phyloP scores from a whole-genome alignment of 2,888 invertebrate genomes.

The Lissonota sp. region DNA sequence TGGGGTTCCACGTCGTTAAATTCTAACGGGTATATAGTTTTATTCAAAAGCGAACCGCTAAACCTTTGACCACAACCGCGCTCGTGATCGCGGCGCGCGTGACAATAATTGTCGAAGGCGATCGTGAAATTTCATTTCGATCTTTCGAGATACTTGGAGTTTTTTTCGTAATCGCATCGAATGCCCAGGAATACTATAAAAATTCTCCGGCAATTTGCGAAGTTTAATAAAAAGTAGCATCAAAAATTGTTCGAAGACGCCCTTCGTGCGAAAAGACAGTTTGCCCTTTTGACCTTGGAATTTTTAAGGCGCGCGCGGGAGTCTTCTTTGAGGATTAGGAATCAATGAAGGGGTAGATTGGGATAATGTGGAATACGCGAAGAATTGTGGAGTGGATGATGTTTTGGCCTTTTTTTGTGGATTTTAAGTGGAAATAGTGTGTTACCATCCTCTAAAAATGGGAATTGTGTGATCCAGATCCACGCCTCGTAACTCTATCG shows the following conservation, averaged over 20 bases:
- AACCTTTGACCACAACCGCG: slow-evolving; percentile 1
- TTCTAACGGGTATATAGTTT: slow-evolving; percentile 1
- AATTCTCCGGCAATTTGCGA: no score
- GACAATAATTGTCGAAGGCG: slow-evolving; percentile 1
- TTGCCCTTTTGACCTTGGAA: no score
- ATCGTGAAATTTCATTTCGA: slow-evolving; percentile 13
- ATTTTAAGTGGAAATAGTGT: no score
- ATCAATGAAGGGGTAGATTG: neutral
- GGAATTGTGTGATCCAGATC: no score
- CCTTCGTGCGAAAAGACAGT: neutral
- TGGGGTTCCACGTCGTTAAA: slow-evolving; percentile 11
- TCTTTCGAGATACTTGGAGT: neutral
- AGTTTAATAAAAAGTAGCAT: neutral
- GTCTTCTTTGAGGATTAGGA: slow-evolving; percentile 1
- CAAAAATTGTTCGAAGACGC: neutral
- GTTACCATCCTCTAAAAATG: no score
- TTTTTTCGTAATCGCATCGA: neutral
- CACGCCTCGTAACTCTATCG: no score
- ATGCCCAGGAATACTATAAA: no score
- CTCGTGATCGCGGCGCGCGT: neutral
- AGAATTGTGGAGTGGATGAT: neutral
- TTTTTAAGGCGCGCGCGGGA: no score
- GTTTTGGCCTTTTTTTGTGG: neutral
- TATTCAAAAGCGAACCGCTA: neutral
- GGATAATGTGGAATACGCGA: neutral